Evolutionary conservation across 2,888 invertebrate species (phyloP), one percentile per base, ranked within the genome.

Genomic region (Sphaerophoria taeniata): DNA sequence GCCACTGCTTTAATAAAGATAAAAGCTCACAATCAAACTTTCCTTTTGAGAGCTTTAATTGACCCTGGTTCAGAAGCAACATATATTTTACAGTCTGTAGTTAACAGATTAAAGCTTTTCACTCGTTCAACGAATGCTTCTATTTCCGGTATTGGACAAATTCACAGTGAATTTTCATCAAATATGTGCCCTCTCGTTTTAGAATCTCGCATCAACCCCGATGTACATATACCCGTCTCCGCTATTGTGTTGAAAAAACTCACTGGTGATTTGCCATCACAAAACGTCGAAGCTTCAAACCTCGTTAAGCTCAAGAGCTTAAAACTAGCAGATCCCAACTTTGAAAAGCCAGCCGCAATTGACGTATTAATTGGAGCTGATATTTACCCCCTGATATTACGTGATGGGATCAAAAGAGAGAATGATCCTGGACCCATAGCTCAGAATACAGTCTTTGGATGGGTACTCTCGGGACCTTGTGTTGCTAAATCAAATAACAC

Each of bases 331-430:
- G 70, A 63, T 16, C 61, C 53, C 0, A 58, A 33, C 12, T 65
- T 67, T 69, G 24, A 75, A 31, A 60, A 69, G 4, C 53, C 69
- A 14, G 36, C 58, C 49, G 7, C 45, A 11, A 45, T 55, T 12
- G 75, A 67, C 31, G 67, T 58, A 11, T 12, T 76, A n/a, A 76
- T 75, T 11, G 75, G 61, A 39, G 63, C 39, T 1, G 39, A 39
- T 39, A 39, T 39, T 16, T 55, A 56, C 43, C 24, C 75, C 24
- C 56, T 34, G 12, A 14, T 75, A 14, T 55, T 78, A 33, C 24
- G 33, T 2, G 55, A 63, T 9, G 61, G 72, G 14, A 6, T 63
- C 7, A 63, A n/a, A n/a, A 34, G 36, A 47, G 47, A 65, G 16
- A 47, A 56, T 3, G 12, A 16, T 3, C 9, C 3, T 34, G 36